Evolutionary conservation across 2,888 invertebrate species (phyloP).

Genomic region (Sceliomorpha sp.): DNA sequence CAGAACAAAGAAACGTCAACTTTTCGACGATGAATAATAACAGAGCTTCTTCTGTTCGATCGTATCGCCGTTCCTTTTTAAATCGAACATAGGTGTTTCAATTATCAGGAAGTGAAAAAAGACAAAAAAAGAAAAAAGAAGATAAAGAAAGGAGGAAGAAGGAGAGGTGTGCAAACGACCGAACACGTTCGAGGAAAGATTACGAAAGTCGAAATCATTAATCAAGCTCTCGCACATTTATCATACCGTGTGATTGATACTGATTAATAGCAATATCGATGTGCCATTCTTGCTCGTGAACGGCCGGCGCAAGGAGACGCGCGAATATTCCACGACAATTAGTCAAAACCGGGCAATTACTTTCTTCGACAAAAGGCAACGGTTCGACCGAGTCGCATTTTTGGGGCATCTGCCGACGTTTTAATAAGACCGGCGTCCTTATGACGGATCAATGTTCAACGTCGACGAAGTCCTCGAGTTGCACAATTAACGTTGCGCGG

Average conservation of each 20-base stretch:
- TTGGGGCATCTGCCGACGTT: too few relatives aligned
- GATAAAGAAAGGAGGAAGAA: conserved; percentile 8
- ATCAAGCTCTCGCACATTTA: conserved; percentile 53
- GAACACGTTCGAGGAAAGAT: conserved; percentile 29
- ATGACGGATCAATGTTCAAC: too few relatives aligned
- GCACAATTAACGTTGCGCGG: too few relatives aligned
- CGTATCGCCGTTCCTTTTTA: conserved; percentile 25
- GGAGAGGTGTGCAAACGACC: conserved; percentile 40
- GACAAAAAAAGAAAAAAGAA: conserved; percentile 4
- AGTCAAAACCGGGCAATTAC: too few relatives aligned
- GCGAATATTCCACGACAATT: conserved; percentile 51
- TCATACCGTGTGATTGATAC: conserved; percentile 54
- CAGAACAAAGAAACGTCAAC: too few relatives aligned
- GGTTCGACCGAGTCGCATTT: too few relatives aligned
- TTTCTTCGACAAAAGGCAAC: too few relatives aligned
- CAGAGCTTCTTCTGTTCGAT: too few relatives aligned
- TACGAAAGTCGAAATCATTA: conserved; percentile 48
- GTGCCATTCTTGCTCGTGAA: conserved; percentile 18
- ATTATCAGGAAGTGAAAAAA: conserved; percentile 13
- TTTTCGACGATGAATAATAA: too few relatives aligned
- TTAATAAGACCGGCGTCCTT: too few relatives aligned
- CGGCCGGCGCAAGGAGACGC: conserved; percentile 31
- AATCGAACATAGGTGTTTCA: conserved; percentile 43
- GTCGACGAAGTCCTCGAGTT: too few relatives aligned
- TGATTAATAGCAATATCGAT: conserved; percentile 55